Percentiles rank a stretch among this genome's conserved stretches.
These are phyloP conservation scores for Prosapia bicincta DNA, from an alignment of 2,888 invertebrate genomes.

Conservation along the genomic window DNA sequence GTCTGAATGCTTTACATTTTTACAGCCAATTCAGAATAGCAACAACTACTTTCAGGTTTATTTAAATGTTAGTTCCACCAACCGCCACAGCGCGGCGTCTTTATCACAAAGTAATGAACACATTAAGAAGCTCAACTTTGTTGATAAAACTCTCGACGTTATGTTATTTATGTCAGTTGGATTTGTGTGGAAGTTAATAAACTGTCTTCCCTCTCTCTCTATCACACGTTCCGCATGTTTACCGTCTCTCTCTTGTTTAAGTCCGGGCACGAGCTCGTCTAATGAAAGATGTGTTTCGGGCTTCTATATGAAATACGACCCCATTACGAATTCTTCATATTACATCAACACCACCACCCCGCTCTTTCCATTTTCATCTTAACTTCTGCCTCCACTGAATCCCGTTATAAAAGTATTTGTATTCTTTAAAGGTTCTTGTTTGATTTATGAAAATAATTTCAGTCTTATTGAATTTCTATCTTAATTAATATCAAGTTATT, in stretches of 20 bases:
- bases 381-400: no score
- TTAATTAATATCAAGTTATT: no score
- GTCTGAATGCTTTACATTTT: no score
- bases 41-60: no score
- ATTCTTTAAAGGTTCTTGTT: no score
- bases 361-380: no score
- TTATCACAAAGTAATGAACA: neutral
- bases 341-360: neutral
- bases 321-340: constrained; percentile 20
- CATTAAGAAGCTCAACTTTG: neutral
- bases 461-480: no score
- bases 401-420: no score
- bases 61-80: no score
- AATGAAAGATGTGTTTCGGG: constrained; percentile 33
- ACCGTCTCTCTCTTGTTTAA: neutral
- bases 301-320: constrained; percentile 23
- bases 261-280: constrained; percentile 8
- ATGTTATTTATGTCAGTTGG: neutral
- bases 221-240: neutral
- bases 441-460: no score
- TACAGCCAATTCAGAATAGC: no score
- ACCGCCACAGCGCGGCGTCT: no score
- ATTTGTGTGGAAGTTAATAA: neutral
- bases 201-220: neutral
- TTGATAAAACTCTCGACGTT: neutral